Evolutionary conservation across 2,888 invertebrate species (phyloP), one percentile per base, ranked within the genome.

Genomic region (Orgyia antiqua): DNA sequence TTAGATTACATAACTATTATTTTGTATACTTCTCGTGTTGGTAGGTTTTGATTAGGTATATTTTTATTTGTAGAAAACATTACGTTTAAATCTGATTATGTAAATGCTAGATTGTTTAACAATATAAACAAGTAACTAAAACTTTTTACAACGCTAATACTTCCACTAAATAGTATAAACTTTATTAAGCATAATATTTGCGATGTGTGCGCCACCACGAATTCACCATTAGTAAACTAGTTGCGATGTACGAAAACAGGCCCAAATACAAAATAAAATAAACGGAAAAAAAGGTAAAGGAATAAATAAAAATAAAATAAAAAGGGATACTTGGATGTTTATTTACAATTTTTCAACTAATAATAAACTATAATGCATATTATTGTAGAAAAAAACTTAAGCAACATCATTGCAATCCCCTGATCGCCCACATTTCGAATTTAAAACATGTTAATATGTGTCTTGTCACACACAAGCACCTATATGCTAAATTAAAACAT

Each of bases 311-410:
- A 83, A 58, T 68, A 75, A 83, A 83, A 80, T 74, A 75, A 84
- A 67, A 80, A 79, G 80, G 84, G 82, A 77, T 77, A 79, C 72
- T 72, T 72, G 79, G 80, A 82, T 83, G 82, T 86, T 86, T 86
- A 86, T 86, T 86, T 86, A 86, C 86, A 86, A 69, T 75, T 77
- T 62, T 70, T 69, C 75, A 69, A 73, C 68, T 74, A 82, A 80
- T 80, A 80, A 80, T 79, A 80, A 66, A 79, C 71, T 72, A 77
- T 67, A 15, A 57, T 55, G 76, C 80, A 79, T 80, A 84, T 79
- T 73, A 79, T 73, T 63, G 66, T 15, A 4, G 75, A 79, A 73
- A 71, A 72, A 78, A 76, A 68, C 67, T 70, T 63, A 71, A 70
- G 74, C 77, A 70, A 77, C 78, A 68, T 70, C 69, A 65, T 65